Base-by-base conservation (phyloP, 2,113 vertebrate genomes). In the Catharus bicknelli region DNA sequence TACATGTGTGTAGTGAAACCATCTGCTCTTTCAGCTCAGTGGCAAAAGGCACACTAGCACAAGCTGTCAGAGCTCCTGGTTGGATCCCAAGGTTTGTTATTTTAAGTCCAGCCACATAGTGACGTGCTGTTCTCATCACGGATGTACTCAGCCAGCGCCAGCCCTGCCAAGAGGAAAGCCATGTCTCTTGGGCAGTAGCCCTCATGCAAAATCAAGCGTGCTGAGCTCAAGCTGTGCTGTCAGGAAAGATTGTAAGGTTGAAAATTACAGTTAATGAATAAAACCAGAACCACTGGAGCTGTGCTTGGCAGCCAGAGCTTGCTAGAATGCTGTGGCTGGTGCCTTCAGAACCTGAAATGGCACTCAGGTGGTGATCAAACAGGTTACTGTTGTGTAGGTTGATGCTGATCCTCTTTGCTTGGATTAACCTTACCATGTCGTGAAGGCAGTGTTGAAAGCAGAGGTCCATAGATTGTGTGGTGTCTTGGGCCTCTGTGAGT, bases 191-290 rank as follows among this genome's bases (percentile, higher is more conserved):
- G 73, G 53, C 66, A 86, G 69, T 22, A 47, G 66, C 54, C 70
- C 58, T 68, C 4, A 1, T 45, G 81, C 87, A 68, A 51, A 87
- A 64, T 61, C 30, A 61, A n/a, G 50, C 38, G 1, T 72, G 45
- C 66, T 68, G 27, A 82, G 57, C 61, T 90, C 81, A 77, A 81
- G 64, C 68, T 86, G 83, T 83, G 77, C 72, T 92, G 83, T 69
- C 93, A 57, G 34, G 82, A 67, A 53, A 72, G 89, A 89, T 40
- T 70, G 55, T 13, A 40, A 82, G 53, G 81, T 75, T 89, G 72
- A 81, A 92, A 90, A 63, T 34, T 40, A 75, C 25, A 9, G n/a
- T 70, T 40, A 63, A 43, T 90, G 27, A 74, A 11, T 81, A 73
- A 61, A 27, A 53, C 15, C 25, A n/a, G 70, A 69, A 10, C 11